Conservation (phyloP, 2,888 invertebrate species). For the Troilus luridus region DNA sequence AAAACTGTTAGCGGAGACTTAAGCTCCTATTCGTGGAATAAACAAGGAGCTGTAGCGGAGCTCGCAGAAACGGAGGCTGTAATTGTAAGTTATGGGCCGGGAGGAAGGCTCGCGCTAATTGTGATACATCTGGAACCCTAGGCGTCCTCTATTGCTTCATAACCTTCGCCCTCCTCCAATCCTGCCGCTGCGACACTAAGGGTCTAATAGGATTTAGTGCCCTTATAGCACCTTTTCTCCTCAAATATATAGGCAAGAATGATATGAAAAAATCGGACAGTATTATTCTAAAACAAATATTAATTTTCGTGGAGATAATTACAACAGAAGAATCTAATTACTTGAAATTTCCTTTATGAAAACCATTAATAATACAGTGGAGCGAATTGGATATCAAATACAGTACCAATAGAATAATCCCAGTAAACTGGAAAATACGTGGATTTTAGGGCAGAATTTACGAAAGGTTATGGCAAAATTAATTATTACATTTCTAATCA, state of each 20-base stretch:
- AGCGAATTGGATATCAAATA: too few relatives aligned
- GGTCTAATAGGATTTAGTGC: not conserved
- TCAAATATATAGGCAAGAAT: too few relatives aligned
- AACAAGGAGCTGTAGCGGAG: conserved; percentile 4
- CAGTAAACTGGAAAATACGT: too few relatives aligned
- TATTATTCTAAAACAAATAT: not conserved
- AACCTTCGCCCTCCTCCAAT: not conserved
- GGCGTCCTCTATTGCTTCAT: conserved; percentile 4
- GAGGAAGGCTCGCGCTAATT: conserved; percentile 22
- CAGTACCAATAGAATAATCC: too few relatives aligned
- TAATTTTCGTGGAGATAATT: not conserved
- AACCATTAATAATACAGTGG: too few relatives aligned
- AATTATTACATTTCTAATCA: too few relatives aligned
- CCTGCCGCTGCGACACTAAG: not conserved
- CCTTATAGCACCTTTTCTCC: not conserved
- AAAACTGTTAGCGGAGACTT: not conserved
- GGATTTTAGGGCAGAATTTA: too few relatives aligned
- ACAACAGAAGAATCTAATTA: not conserved
- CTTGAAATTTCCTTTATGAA: too few relatives aligned
- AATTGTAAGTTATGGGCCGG: conserved; percentile 36
- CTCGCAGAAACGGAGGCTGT: conserved; percentile 12
- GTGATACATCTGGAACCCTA: conserved; percentile 6
- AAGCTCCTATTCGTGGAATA: not conserved
- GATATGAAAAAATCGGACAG: not conserved
- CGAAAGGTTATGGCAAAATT: too few relatives aligned